phyloP scores from a whole-genome alignment of 2,888 invertebrate genomes.

The Copidosoma aretas region DNA sequence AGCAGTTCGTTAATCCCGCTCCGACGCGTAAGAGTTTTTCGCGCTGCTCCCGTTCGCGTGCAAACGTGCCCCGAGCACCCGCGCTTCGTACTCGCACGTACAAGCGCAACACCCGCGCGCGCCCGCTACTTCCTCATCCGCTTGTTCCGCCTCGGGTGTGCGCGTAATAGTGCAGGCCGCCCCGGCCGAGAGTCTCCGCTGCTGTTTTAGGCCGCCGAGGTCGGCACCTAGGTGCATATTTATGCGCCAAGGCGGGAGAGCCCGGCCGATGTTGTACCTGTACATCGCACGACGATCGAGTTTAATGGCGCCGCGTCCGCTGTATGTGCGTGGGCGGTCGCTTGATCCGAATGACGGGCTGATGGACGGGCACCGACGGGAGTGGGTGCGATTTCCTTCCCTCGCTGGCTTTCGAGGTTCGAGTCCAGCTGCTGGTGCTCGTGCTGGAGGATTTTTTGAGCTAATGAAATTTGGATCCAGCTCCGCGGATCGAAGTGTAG shows the following conservation, averaged over 20 bases:
- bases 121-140: not conserved
- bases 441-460: too few species aligned
- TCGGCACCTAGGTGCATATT: too few species aligned
- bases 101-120: not conserved
- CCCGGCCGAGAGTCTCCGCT: too few species aligned
- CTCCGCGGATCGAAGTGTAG: too few species aligned
- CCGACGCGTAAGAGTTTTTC: not conserved
- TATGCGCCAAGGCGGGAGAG: too few species aligned
- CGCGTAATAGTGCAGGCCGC: too few species aligned
- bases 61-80: too few species aligned
- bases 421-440: not conserved
- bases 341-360: conserved; percentile 11
- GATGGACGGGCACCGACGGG: not conserved
- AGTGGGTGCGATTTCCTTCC: too few species aligned
- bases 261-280: too few species aligned
- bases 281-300: not conserved
- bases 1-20: not conserved
- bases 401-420: conserved; percentile 1
- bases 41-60: too few species aligned
- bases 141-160: not conserved
- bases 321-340: not conserved
- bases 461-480: too few species aligned
- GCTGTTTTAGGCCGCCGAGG: too few species aligned
- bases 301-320: conserved; percentile 3
- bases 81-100: not conserved